Conservation (phyloP, 2,113 vertebrate genomes). For the Varanus komodoensis region DNA sequence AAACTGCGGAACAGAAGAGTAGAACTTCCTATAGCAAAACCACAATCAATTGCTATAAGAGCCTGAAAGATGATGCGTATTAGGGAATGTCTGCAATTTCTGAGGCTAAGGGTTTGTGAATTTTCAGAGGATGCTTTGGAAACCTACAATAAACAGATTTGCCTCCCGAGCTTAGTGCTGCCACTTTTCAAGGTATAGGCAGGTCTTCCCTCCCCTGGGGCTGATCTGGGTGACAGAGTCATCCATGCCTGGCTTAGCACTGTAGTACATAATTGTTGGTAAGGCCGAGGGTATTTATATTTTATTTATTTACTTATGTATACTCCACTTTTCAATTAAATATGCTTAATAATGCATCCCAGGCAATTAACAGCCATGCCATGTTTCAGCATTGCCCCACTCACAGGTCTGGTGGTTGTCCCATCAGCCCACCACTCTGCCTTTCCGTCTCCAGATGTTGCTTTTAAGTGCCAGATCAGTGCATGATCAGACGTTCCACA, state of each 20-base stretch:
- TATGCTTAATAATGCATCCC: too few relatives aligned
- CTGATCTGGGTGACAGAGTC: background rate
- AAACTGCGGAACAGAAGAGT: background rate
- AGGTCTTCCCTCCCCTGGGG: background rate
- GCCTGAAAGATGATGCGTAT: background rate
- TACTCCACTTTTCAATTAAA: too few relatives aligned
- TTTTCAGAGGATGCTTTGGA: background rate
- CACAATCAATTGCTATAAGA: slow-evolving; percentile 17
- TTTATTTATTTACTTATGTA: too few relatives aligned
- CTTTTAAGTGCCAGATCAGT: too few relatives aligned
- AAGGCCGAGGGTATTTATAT: background rate
- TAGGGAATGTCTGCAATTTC: slow-evolving; percentile 18
- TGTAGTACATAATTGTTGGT: background rate
- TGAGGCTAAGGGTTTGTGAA: background rate
- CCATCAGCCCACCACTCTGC: too few relatives aligned
- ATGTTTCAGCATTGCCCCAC: too few relatives aligned
- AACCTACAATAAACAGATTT: background rate
- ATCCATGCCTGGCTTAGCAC: background rate
- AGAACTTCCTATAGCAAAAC: slow-evolving; percentile 42
- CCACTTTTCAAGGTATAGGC: background rate
- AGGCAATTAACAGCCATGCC: too few relatives aligned
- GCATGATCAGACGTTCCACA: too few relatives aligned
- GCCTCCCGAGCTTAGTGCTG: background rate
- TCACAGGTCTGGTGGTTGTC: too few relatives aligned
- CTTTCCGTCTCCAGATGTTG: too few relatives aligned